Conservation (phyloP, 2,797 vertebrate genomes). For the Pseudochirops corinnae region DNA sequence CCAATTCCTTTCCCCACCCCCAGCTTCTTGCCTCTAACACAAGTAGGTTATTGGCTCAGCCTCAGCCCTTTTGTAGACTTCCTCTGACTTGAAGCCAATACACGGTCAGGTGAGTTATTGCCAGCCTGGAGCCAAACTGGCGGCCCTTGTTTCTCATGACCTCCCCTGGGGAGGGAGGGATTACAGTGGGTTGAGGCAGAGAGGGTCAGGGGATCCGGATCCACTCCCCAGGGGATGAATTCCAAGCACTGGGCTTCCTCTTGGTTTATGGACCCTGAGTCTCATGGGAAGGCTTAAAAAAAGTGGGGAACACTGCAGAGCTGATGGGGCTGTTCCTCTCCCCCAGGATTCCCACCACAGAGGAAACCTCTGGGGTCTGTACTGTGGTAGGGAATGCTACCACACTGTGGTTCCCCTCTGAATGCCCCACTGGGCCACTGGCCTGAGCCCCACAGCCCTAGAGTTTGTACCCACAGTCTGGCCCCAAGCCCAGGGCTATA, state of each 20-base stretch:
- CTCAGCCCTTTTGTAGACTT: not conserved
- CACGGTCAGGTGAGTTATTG: not conserved
- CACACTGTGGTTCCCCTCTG: not conserved
- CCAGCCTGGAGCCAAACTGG: not conserved
- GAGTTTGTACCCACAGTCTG: not conserved
- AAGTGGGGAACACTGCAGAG: too few species aligned
- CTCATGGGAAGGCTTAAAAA: not conserved
- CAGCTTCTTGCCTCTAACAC: not conserved
- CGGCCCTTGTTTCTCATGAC: not conserved
- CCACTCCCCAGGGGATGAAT: not conserved
- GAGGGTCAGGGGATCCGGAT: not conserved
- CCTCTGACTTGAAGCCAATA: not conserved
- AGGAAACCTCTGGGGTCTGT: slow-evolving; percentile 3
- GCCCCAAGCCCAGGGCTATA: not conserved
- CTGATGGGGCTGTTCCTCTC: not conserved
- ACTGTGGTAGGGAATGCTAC: not conserved
- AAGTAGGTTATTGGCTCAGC: not conserved
- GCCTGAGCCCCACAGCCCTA: not conserved
- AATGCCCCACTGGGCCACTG: not conserved
- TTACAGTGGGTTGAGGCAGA: not conserved
- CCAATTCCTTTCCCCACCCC: not conserved
- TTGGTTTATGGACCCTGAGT: not conserved
- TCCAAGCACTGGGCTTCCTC: not conserved
- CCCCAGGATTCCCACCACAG: not conserved
- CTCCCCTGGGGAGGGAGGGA: not conserved